Base-by-base conservation (phyloP, 2,888 invertebrate species). In the Cylloceria caligata region DNA sequence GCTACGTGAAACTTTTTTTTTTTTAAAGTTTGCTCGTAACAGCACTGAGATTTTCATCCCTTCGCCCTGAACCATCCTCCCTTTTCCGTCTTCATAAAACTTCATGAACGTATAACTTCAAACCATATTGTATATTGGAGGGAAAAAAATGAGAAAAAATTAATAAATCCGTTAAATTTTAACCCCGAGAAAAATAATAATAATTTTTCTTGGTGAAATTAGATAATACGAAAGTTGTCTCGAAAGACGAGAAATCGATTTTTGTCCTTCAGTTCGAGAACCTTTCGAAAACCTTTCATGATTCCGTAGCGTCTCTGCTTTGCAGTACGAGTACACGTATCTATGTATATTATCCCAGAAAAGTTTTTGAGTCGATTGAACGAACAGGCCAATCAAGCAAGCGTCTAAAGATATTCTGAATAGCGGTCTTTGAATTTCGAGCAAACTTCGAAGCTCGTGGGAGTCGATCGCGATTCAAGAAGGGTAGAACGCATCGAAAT, bases 51-150 rank as follows among this genome's bases (percentile, higher is more conserved):
- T 62, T 72, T 73, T 24, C 47, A 9, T 73, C 57, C 57, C 57
- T 49, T 47, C 72, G 27, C n/a, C n/a, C n/a, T n/a, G n/a, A 24
- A 36, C n/a, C 36, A 34, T 9, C 5, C 42, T 4, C 42, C 13
- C 30, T n/a, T 45, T 36, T 47, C 42, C 34, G 24, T 24, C 62
- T 19, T 11, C 74, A 13, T 34, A 36, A 79, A 83, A 42, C 80
- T 80, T 75, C 67, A 83, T 82, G 77, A 83, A 74, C 83, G 72
- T 49, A 62, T 30, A 42, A 60, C 45, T 45, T 72, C 71, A n/a
- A 34, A 57, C 13, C 30, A 13, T 21, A 36, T 16, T 24, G 34
- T n/a, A 39, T 11, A 6, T 16, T 7, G 19, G 9, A 27, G 16
- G 36, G n/a, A 42, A 45, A 42, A 57, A 30, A 60, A 34, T 24